Conservation (phyloP, 2,797 vertebrate genomes). For the Rhinophrynus dorsalis region DNA sequence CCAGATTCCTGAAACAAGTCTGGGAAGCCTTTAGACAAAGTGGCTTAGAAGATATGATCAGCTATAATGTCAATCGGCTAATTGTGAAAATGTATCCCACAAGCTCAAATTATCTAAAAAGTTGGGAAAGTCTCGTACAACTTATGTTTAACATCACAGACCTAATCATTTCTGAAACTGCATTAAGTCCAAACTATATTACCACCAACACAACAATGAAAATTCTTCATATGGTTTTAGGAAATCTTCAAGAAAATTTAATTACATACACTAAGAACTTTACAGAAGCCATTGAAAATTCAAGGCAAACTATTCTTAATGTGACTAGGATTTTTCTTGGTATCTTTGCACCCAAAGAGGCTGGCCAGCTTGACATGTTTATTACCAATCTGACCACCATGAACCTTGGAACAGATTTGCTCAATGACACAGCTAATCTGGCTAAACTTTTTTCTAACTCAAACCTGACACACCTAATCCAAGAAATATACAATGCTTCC, state of each 20-base stretch:
- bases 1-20: conserved; percentile 15
- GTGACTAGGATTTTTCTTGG: not conserved
- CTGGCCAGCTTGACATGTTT: conserved; percentile 5
- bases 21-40: conserved; percentile 30
- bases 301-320: conserved; percentile 1
- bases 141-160: conserved; percentile 21
- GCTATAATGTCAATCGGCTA: not conserved
- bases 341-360: not conserved
- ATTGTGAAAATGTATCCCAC: not conserved
- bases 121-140: not conserved
- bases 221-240: not conserved
- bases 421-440: conserved; percentile 5
- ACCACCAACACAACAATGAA: not conserved
- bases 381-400: not conserved
- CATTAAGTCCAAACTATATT: not conserved
- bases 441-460: not conserved
- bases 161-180: conserved; percentile 1
- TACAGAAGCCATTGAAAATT: not conserved
- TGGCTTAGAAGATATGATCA: conserved; percentile 11
- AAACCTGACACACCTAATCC: conserved; percentile 10
- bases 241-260: not conserved
- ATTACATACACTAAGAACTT: not conserved
- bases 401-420: not conserved
- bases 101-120: not conserved
- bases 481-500: not conserved